A percentile compares a stretch with the other conserved stretches of the same genome.
phyloP scores from a whole-genome alignment of 2,888 invertebrate genomes.

The Dendrolimus pini region DNA sequence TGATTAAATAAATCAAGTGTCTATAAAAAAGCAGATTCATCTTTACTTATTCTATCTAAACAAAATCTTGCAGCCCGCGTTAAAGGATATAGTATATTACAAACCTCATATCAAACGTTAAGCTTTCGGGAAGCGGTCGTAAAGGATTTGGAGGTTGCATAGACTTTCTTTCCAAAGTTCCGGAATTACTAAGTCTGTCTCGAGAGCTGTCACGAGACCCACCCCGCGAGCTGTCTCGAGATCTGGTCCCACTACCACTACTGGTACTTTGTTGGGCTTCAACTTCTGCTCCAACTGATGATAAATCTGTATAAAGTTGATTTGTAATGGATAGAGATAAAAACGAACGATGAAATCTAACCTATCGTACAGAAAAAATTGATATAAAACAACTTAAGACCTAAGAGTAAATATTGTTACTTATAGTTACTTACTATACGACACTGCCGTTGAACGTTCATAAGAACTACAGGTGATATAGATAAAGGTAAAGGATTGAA shows the following conservation, averaged over 20 bases:
- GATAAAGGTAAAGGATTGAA: too few relatives aligned
- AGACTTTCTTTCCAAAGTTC: slow-evolving; percentile 60
- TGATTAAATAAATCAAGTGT: too few relatives aligned
- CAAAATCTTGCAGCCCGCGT: too few relatives aligned
- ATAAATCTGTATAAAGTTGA: slow-evolving; percentile 77
- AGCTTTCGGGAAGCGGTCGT: slow-evolving; percentile 86
- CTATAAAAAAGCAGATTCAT: too few relatives aligned
- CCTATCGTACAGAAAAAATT: neutral
- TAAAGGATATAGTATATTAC: too few relatives aligned
- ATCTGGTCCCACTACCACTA: slow-evolving; percentile 33
- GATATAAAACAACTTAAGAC: neutral
- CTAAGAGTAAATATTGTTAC: too few relatives aligned
- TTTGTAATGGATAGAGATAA: neutral
- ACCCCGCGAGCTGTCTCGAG: slow-evolving; percentile 63
- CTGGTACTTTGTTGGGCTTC: slow-evolving; percentile 56
- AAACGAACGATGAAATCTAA: neutral
- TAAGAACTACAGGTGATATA: too few relatives aligned
- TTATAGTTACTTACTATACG: too few relatives aligned
- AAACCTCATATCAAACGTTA: slow-evolving; percentile 92
- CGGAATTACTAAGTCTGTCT: slow-evolving; percentile 64
- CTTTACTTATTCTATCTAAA: too few relatives aligned
- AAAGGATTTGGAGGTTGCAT: slow-evolving; percentile 68
- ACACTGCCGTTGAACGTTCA: too few relatives aligned
- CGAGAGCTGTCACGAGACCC: slow-evolving; percentile 68
- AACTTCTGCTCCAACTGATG: slow-evolving; percentile 85